Conservation (phyloP, 2,113 vertebrate species). For the Tenrec ecaudatus region DNA sequence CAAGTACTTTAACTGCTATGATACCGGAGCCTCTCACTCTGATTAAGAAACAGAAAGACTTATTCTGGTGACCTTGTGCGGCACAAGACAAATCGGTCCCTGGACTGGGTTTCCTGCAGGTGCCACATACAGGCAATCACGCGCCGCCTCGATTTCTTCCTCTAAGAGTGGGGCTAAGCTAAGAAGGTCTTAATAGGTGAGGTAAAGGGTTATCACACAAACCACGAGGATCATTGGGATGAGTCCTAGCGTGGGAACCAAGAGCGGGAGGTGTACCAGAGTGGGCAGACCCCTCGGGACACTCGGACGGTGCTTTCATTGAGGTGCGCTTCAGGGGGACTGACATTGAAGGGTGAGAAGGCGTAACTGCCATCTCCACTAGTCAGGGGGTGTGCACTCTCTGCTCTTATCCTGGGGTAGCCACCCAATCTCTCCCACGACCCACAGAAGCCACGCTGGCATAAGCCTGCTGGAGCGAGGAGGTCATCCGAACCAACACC, state of each 20-base stretch:
- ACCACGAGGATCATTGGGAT: not conserved
- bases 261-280: not conserved
- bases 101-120: not conserved
- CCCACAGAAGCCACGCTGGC: not conserved
- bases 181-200: not conserved
- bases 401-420: not conserved
- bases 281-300: not conserved
- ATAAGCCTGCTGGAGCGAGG: not conserved
- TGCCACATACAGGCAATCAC: not conserved
- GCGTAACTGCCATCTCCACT: not conserved
- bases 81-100: not conserved
- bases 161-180: not conserved
- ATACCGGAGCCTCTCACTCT: not conserved
- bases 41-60: not conserved
- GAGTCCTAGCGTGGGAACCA: not conserved
- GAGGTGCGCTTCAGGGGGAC: not conserved
- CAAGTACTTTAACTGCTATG: not conserved
- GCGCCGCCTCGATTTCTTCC: not conserved
- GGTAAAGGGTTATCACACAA: not conserved
- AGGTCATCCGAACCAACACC: not conserved
- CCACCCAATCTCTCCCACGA: not conserved
- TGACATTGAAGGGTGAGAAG: slow-evolving; percentile 7
- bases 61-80: not conserved
- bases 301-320: not conserved
- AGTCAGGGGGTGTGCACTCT: not conserved